Base-by-base conservation (phyloP, 2,113 vertebrate genomes). In the Crocuta crocuta region DNA sequence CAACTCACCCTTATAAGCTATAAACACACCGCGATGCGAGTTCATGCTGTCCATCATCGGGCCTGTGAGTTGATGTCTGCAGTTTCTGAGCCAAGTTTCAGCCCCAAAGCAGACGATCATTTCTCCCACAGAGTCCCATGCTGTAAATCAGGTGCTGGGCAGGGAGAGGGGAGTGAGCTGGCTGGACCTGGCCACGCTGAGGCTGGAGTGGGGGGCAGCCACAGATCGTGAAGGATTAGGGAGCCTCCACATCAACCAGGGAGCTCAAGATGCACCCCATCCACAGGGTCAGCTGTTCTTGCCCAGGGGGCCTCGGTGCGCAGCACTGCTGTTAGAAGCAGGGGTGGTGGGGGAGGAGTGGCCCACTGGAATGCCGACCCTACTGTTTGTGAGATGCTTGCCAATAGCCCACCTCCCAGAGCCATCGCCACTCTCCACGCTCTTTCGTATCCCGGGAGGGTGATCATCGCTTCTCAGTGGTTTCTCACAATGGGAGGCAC, bases 121-220 rank as follows among this genome's bases (percentile, higher is more conserved):
- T 2, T 63, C 48, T 39, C 21, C 11, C 31, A 16, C 33, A 4
- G 35, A 23, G 15, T 10, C 10, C 65, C 61, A 23, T 5, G 0
- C 1, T 26, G 9, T 68, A 24, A 87, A 91, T 15, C 76, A 55
- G 68, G n/a, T 2, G 63, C 80, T 45, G 16, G 43, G 23, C 6
- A 1, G 11, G 4, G 63, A 48, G 17, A 74, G 5, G 39, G 23
- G 53, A 61, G n/a, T 3, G 16, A 10, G 13, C 31, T 19, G 43
- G 12, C 35, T 3, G 61, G n/a, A 5, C 19, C 10, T 1, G 48
- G 53, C 45, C 58, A 2, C 0, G 0, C 4, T 0, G 1, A 10
- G 5, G 26, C 3, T 8, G 5, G 48, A 26, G 5, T 1, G 3
- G 15, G 35, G 16, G 7, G 53, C 0, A 2, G 76, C 17, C 39